phyloP scores from a whole-genome alignment of 2,888 invertebrate genomes.

The Mamestra brassicae region DNA sequence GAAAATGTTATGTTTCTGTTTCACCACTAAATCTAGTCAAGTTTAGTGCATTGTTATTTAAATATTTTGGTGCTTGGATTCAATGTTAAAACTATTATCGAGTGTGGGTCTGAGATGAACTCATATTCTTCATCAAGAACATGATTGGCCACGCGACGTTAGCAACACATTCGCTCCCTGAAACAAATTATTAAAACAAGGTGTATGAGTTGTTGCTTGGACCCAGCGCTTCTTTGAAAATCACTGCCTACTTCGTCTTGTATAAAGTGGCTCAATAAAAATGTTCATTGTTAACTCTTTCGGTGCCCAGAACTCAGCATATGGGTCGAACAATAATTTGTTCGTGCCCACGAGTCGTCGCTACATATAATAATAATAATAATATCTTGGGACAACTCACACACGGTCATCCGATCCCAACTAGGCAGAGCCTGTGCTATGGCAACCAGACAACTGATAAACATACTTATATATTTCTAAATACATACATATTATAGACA shows the following conservation, averaged over 20 bases:
- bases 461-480: too few relatives aligned
- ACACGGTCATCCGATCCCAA: too few relatives aligned
- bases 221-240: background rate
- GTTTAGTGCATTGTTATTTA: slow-evolving; percentile 17
- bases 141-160: too few relatives aligned
- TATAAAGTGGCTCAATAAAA: background rate
- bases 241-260: background rate
- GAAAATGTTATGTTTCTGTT: slow-evolving; percentile 13
- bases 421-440: too few relatives aligned
- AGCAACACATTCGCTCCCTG: background rate
- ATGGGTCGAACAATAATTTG: too few relatives aligned
- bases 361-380: too few relatives aligned
- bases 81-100: background rate
- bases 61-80: background rate
- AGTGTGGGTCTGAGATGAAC: background rate
- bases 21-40: slow-evolving; percentile 40
- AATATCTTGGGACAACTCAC: too few relatives aligned
- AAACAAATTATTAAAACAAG: background rate
- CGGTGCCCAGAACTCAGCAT: too few relatives aligned
- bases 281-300: background rate
- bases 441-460: too few relatives aligned
- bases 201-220: background rate
- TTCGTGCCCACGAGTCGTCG: too few relatives aligned
- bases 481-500: too few relatives aligned
- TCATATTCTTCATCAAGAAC: background rate